Base-by-base conservation (phyloP, 2,797 vertebrate species). In the Champsocephalus gunnari region DNA sequence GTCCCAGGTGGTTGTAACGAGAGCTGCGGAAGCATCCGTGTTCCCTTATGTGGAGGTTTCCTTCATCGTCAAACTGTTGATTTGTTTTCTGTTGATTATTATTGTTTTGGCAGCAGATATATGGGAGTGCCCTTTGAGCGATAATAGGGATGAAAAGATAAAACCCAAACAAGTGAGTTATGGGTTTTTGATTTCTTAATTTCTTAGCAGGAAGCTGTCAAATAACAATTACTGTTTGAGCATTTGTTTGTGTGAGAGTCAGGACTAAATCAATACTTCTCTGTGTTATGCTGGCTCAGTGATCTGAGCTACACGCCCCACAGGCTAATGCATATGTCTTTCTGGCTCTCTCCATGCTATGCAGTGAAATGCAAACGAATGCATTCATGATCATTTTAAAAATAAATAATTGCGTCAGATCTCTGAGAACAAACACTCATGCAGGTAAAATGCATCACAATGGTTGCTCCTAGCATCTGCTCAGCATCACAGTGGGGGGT, bases 401-500 rank as follows among this genome's bases (percentile, higher is more conserved):
- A 28, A 41, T 9, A 51, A 44, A 2, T 21, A 7, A 7, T 19
- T 47, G 38, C 17, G 69, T n/a, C 12, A 47, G 0, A 12, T 47
- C 47, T 34, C 45, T 54, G 6, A 73, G 59, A 61, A 45, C 44
- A 17, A 44, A 28, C 41, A 49, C 28, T 28, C 34, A 38, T 16
- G 3, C 41, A 28, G 3, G 10, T 60, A 3, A n/a, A 60, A 19
- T 19, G 14, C 12, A 62, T 24, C 47, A 41, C 24, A 19, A 12
- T 34, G n/a, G 43, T 51, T 8, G 6, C 34, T 38, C 34, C 2
- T 38, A 9, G 34, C 34, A 38, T 38, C 7, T 38, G 34, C 69
- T 58, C 43, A 17, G 70, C 50, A 21, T 56, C 65, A 19, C 71
- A 60, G 69, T 60, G 62, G 51, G 56, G 50, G 78, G 47, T 66